Evolutionary conservation across 2,113 vertebrate genomes (phyloP).

Genomic region (Pomatorhinus ruficollis): DNA sequence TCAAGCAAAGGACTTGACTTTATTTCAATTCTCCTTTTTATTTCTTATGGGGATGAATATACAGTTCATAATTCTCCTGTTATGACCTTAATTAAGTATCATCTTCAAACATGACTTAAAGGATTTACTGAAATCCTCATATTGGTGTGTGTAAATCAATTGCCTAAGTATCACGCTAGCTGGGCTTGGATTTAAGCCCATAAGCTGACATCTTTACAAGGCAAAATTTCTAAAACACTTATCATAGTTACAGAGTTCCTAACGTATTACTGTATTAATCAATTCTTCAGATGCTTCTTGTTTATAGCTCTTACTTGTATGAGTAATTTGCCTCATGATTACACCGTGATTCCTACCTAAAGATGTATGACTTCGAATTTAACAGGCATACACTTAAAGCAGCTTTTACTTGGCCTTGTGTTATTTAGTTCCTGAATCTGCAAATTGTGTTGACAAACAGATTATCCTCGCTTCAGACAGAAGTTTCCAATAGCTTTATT

Average conservation of each 20-base stretch:
- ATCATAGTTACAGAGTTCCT: background rate
- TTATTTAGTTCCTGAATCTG: background rate
- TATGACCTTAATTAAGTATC: background rate
- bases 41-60: background rate
- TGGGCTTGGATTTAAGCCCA: background rate
- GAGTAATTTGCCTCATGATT: constrained; percentile 1
- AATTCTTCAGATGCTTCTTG: background rate
- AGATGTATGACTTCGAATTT: background rate
- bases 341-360: background rate
- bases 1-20: background rate
- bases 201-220: background rate
- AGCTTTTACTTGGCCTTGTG: background rate
- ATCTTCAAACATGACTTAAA: background rate
- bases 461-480: background rate
- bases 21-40: background rate
- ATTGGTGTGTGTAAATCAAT: background rate
- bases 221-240: background rate
- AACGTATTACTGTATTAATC: background rate
- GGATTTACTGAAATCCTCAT: background rate
- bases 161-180: background rate
- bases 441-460: constrained; percentile 21
- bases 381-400: background rate
- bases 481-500: constrained; percentile 14
- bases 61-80: background rate
- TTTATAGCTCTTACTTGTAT: background rate